Percentiles rank a stretch among this genome's conserved stretches.
phyloP scores from a whole-genome alignment of 1,140 invertebrate species.

The Eumeta japonica region DNA sequence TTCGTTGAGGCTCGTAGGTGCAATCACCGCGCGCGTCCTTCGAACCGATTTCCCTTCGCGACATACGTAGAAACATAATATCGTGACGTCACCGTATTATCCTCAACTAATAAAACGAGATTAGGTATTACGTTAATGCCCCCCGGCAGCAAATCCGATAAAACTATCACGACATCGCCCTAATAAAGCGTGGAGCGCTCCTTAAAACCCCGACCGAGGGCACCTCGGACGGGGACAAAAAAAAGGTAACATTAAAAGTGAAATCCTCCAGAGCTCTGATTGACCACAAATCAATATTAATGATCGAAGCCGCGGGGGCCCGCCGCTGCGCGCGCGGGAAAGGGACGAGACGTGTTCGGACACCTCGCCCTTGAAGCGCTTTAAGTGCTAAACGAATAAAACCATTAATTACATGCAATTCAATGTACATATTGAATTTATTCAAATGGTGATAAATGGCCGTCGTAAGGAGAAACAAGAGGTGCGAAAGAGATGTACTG shows the following conservation, averaged over 20 bases:
- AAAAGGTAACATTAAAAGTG: slow-evolving; percentile 52
- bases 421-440: slow-evolving; percentile 58
- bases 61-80: too few relatives aligned
- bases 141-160: too few relatives aligned
- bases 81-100: too few relatives aligned
- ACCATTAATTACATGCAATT: slow-evolving; percentile 56
- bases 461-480: slow-evolving; percentile 34
- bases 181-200: too few relatives aligned
- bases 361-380: slow-evolving; percentile 54
- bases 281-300: slow-evolving; percentile 59
- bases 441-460: slow-evolving; percentile 56
- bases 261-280: slow-evolving; percentile 53
- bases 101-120: too few relatives aligned
- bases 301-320: slow-evolving; percentile 52
- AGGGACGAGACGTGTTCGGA: slow-evolving; percentile 38
- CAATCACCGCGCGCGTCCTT: too few relatives aligned
- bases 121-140: too few relatives aligned
- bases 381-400: slow-evolving; percentile 58
- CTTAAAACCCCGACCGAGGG: too few relatives aligned
- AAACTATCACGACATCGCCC: too few relatives aligned
- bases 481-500: slow-evolving; percentile 33
- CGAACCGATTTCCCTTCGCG: too few relatives aligned
- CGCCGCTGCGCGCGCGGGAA: slow-evolving; percentile 13
- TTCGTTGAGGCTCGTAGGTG: too few relatives aligned
- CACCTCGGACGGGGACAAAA: slow-evolving; percentile 31